phyloP scores from a whole-genome alignment of 1,140 invertebrate genomes.

The Homalodisca vitripennis region DNA sequence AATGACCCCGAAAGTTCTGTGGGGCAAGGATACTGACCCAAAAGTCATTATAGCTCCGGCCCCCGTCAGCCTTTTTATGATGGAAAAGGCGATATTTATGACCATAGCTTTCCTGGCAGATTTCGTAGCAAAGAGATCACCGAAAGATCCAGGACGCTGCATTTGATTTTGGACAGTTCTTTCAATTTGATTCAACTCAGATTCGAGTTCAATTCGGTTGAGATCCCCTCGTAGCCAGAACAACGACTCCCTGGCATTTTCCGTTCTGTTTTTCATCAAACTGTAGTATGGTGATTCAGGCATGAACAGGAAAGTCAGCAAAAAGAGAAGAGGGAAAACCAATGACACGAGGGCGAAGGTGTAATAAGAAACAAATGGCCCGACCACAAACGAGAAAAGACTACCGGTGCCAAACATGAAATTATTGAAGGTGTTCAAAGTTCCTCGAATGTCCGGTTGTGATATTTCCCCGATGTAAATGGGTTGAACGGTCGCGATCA shows the following conservation, averaged over 20 bases:
- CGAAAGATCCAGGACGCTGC: slow-evolving; percentile 47
- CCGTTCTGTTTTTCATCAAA: slow-evolving; percentile 55
- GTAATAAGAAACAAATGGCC: slow-evolving; percentile 68
- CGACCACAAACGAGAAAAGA: slow-evolving; percentile 65
- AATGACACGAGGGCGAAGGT: slow-evolving; percentile 63
- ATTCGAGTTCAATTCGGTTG: slow-evolving; percentile 35
- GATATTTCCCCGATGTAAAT: slow-evolving; percentile 66
- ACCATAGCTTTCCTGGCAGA: slow-evolving; percentile 51
- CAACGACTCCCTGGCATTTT: slow-evolving; percentile 62
- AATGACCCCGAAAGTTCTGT: slow-evolving; percentile 10
- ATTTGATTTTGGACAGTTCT: slow-evolving; percentile 43
- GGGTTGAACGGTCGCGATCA: slow-evolving; percentile 53
- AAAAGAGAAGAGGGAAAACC: slow-evolving; percentile 59
- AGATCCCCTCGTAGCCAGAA: slow-evolving; percentile 59
- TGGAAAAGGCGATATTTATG: slow-evolving; percentile 49
- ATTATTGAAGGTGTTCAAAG: slow-evolving; percentile 65
- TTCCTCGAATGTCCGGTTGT: slow-evolving; percentile 59
- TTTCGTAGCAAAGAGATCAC: slow-evolving; percentile 49
- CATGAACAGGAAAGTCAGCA: slow-evolving; percentile 67
- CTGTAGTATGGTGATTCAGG: slow-evolving; percentile 80
- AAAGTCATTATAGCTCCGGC: slow-evolving; percentile 37
- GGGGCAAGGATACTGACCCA: slow-evolving; percentile 44
- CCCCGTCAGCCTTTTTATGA: slow-evolving; percentile 30
- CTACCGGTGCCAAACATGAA: slow-evolving; percentile 71
- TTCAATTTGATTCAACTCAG: slow-evolving; percentile 37